Base-by-base conservation (phyloP, 2,888 invertebrate genomes). In the Drosophila prolongata region DNA sequence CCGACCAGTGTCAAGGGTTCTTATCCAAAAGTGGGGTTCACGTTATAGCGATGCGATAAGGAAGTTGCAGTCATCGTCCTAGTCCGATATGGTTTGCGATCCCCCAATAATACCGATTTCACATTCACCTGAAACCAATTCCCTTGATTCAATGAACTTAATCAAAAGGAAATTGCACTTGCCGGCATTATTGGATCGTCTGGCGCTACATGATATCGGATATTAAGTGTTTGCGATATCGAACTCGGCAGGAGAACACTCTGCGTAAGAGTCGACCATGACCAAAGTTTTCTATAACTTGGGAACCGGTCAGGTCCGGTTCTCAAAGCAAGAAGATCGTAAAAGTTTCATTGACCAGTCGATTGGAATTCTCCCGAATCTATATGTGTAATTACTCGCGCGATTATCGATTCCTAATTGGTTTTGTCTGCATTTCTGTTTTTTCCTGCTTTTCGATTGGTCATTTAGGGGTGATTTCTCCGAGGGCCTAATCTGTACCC, bases 51-150 rank as follows among this genome's bases (percentile, higher is more conserved):
- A 6, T 10, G n/a, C 47, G 62, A 64, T 64, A 64, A 62, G 49
- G 38, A 49, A 42, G 16, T 42, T 35, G 35, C 42, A 64, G 62
- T 62, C 62, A 64, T 64, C 62, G 49, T 62, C 62, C 64, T 64
- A 49, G 34, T 16, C 14, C 49, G 64, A 64, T 64, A 64, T n/a
- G 47, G 62, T 49, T 64, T 64, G 62, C 42, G 49, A 64, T 64
- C 61, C 62, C 62, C 46, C 64, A 47, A 64, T 64, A 61, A 61
- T 35, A 2, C 6, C 19, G 24, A 14, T 54, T 46, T 61, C 14
- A 27, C 30, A 46, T 24, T 61, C 24, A 27, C 14, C 37, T 27
- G 40, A 43, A 16, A 3, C 35, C 34, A n/a, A 47, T 46, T 35
- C 34, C 47, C 62, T n/a, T 49, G 34, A 46, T 61, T 42, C 58